Percentiles rank a stretch among this genome's conserved stretches.
Evolutionary conservation across 2,888 invertebrate genomes (phyloP).

Genomic region (Phytoseiulus persimilis): DNA sequence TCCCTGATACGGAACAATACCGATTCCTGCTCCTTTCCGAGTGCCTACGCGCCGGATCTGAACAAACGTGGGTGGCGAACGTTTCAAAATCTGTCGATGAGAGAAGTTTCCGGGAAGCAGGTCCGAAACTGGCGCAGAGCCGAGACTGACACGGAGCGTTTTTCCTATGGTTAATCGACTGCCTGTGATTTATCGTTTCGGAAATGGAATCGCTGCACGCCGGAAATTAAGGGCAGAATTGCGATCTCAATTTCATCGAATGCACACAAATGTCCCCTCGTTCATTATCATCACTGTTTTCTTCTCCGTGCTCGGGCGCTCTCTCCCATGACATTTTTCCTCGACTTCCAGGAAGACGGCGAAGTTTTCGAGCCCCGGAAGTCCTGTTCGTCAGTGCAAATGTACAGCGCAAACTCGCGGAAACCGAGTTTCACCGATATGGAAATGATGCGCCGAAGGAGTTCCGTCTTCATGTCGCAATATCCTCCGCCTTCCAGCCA

Average conservation of each 20-base stretch:
- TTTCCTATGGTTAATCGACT: background rate
- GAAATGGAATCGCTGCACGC: background rate
- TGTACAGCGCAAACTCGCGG: background rate
- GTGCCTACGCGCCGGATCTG: too few relatives aligned
- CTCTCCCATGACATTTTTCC: background rate
- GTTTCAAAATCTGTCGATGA: too few relatives aligned
- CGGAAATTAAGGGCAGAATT: background rate
- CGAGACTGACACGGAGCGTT: background rate
- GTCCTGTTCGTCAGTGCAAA: slow-evolving; percentile 8
- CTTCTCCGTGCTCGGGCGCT: background rate
- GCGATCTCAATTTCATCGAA: background rate
- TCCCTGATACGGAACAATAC: too few relatives aligned
- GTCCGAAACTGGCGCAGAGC: background rate
- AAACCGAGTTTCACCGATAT: slow-evolving; percentile 14
- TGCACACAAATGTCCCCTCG: background rate
- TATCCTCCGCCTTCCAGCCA: background rate
- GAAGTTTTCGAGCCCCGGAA: slow-evolving; percentile 34
- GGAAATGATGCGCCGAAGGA: slow-evolving; percentile 26
- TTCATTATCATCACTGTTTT: background rate
- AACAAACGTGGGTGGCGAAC: too few relatives aligned
- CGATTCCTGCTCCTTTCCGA: too few relatives aligned
- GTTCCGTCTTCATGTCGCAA: slow-evolving; percentile 23
- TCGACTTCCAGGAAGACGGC: slow-evolving; percentile 15
- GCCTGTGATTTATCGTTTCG: background rate
- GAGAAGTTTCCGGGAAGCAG: background rate